Percentiles rank a stretch among this genome's conserved stretches.
phyloP scores from a whole-genome alignment of 2,888 invertebrate species.

The Pterobdella sp. region DNA sequence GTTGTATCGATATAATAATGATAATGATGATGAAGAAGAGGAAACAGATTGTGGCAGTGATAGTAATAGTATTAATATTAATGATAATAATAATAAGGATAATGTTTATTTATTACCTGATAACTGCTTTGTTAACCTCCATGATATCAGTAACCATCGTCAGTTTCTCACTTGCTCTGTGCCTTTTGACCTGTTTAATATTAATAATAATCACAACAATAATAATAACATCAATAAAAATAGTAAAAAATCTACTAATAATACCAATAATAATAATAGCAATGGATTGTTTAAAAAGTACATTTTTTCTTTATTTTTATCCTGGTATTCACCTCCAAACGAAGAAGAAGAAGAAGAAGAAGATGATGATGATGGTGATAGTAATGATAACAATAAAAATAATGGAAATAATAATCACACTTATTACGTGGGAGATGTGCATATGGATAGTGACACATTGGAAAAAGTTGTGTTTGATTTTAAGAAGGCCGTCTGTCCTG shows the following conservation, averaged over 20 bases:
- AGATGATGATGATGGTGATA: neutral
- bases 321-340: neutral
- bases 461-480: too few species aligned
- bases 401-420: neutral
- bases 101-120: neutral
- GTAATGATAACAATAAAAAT: neutral
- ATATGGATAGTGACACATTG: too few species aligned
- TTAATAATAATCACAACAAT: slow-evolving; percentile 5
- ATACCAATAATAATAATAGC: neutral
- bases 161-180: neutral
- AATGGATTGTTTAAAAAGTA: neutral
- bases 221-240: too few species aligned
- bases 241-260: too few species aligned
- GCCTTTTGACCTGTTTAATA: neutral
- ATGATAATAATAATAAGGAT: neutral
- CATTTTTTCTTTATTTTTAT: neutral
- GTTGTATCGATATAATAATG: neutral
- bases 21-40: neutral
- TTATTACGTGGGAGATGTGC: too few species aligned
- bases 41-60: neutral
- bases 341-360: too few species aligned
- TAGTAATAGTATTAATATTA: neutral
- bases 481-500: too few species aligned
- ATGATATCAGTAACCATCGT: neutral
- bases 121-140: neutral